Evolutionary conservation across 2,113 vertebrate species (phyloP).

Genomic region (Euleptes europaea): DNA sequence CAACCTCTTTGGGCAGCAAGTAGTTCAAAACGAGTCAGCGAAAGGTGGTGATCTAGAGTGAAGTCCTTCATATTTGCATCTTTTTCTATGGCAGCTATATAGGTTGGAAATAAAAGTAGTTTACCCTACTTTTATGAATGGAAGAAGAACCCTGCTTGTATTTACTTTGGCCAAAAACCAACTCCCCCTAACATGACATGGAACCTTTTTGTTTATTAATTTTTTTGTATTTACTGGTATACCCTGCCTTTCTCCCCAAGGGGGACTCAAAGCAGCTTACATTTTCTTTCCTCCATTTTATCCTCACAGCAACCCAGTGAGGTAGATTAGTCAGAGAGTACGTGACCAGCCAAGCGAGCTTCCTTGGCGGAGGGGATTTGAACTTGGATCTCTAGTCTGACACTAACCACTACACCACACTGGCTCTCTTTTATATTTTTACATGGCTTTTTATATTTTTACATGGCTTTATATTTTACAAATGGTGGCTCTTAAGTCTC

Average conservation of each 20-base stretch:
- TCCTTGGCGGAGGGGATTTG: no score
- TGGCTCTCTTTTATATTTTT: not conserved
- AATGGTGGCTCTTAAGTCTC: not conserved
- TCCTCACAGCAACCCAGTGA: no score
- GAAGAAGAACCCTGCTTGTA: not conserved
- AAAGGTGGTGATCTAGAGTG: constrained; percentile 24
- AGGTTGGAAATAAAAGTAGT: not conserved
- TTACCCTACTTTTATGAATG: constrained; percentile 23
- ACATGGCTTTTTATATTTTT: not conserved
- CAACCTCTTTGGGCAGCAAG: constrained; percentile 33
- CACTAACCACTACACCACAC: no score
- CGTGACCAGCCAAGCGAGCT: no score
- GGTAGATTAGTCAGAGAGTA: no score
- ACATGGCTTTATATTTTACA: not conserved
- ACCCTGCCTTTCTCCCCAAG: no score
- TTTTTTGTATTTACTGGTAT: no score
- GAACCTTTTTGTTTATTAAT: not conserved
- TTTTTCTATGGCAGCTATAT: constrained; percentile 33
- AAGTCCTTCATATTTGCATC: constrained; percentile 33
- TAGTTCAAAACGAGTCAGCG: constrained; percentile 44
- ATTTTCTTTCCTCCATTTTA: no score
- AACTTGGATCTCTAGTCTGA: no score
- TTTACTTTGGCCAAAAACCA: not conserved
- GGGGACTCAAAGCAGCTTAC: no score
- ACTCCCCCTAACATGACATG: not conserved